Evolutionary conservation across 2,113 vertebrate species (phyloP).

Genomic region (Antennarius striatus): DNA sequence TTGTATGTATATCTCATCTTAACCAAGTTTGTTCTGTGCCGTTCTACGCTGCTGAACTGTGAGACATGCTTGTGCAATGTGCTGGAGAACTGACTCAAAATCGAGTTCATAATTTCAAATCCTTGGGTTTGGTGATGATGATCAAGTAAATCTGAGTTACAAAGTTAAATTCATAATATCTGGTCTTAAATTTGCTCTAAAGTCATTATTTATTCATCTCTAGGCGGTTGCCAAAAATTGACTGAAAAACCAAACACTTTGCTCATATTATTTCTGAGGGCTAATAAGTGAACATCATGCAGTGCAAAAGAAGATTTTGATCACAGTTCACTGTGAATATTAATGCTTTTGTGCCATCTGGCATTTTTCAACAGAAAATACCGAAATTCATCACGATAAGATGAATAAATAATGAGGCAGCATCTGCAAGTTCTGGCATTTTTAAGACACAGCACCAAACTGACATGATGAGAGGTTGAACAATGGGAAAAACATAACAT

Average conservation of each 20-base stretch:
- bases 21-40: not conserved
- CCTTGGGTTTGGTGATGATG: not conserved
- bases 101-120: not conserved
- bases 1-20: not conserved
- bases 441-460: too few species aligned
- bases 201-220: not conserved
- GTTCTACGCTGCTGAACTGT: not conserved
- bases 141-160: not conserved
- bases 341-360: conserved; percentile 23
- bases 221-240: not conserved
- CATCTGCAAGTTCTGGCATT: too few species aligned
- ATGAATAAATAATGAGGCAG: not conserved
- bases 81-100: not conserved
- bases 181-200: too few species aligned
- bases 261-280: conserved; percentile 1
- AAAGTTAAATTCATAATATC: not conserved
- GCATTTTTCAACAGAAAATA: not conserved
- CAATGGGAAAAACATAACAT: too few species aligned
- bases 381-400: conserved; percentile 20
- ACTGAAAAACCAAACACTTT: not conserved
- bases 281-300: conserved; percentile 17
- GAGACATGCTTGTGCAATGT: not conserved
- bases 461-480: too few species aligned
- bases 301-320: conserved; percentile 15
- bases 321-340: conserved; percentile 12